Conservation (phyloP, 2,113 vertebrate species). For the Anser cygnoides region DNA sequence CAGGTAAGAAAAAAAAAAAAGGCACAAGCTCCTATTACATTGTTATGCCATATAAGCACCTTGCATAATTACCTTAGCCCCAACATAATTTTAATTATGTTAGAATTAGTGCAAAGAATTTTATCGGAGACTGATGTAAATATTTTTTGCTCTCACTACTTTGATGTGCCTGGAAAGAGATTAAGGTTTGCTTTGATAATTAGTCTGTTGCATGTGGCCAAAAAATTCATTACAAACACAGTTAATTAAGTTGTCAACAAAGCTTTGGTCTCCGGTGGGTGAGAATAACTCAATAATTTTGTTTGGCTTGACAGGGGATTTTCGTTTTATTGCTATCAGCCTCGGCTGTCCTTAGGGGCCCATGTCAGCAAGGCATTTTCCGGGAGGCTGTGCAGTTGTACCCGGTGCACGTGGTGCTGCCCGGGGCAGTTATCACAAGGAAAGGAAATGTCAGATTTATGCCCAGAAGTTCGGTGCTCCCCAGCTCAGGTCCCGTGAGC, state of each 20-base stretch:
- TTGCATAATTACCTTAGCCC: conserved; percentile 60
- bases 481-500: neutral
- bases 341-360: neutral
- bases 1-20: neutral
- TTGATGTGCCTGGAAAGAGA: conserved; percentile 50
- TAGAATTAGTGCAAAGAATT: conserved; percentile 71
- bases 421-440: fast-evolving
- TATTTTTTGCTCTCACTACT: conserved; percentile 35
- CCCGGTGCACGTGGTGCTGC: fast-evolving
- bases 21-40: neutral
- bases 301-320: neutral
- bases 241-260: conserved; percentile 48
- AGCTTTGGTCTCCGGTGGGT: conserved; percentile 14
- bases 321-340: conserved; percentile 26
- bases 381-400: fast-evolving
- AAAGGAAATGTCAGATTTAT: neutral
- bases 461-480: neutral
- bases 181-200: conserved; percentile 45
- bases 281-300: conserved; percentile 25
- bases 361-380: neutral
- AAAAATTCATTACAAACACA: conserved; percentile 46
- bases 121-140: conserved; percentile 64
- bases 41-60: conserved; percentile 47
- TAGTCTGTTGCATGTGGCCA: conserved; percentile 38
- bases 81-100: conserved; percentile 72